Evolutionary conservation across 2,797 vertebrate species (phyloP), one percentile per base, ranked within the genome.

Genomic region (Sebastes baramenuke): DNA sequence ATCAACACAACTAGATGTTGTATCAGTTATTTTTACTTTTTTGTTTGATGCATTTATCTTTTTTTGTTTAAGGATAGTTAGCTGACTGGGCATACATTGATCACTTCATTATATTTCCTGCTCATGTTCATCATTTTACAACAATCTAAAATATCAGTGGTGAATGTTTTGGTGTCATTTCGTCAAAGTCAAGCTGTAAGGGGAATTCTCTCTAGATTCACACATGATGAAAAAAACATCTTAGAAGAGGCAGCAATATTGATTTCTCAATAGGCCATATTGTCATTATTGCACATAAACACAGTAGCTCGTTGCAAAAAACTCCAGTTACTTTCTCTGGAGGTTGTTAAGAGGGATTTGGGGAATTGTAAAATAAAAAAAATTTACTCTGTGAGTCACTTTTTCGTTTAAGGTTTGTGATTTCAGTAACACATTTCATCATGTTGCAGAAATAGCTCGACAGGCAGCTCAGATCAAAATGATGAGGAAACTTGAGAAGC

Each of bases 381-480:
- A 20, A 52, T 52, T 4, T 13, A 38, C n/a, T 25, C 27, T 49
- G 25, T 22, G 2, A 13, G 25, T 77, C 67, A 29, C 4, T 55
- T 62, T 76, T 77, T 62, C 0, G 1, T 34, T 32, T 62, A 38
- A 0, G 5, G 10, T 56, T 18, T 72, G 71, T 46, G 32, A 78
- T 77, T 75, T 87, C 27, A 38, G 10, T 60, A 55, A 76, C 30
- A 11, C 2, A 49, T 85, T 62, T 79, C 46, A 65, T 77, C 85
- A 42, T 88, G 55, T 95, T 92, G 91, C 94, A 99, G 98, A 98
- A 96, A 98, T 99, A 86, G 98, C 98, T 54, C 97, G 97, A 77
- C 98, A 99, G 94, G 98, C 97, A 79, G 97, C 98, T 80, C 97
- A 99, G 89, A 97, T 99, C 90, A 99, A 99, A 93, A 95, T 98